phyloP scores from a whole-genome alignment of 2,797 vertebrate species.

The Alca torda region DNA sequence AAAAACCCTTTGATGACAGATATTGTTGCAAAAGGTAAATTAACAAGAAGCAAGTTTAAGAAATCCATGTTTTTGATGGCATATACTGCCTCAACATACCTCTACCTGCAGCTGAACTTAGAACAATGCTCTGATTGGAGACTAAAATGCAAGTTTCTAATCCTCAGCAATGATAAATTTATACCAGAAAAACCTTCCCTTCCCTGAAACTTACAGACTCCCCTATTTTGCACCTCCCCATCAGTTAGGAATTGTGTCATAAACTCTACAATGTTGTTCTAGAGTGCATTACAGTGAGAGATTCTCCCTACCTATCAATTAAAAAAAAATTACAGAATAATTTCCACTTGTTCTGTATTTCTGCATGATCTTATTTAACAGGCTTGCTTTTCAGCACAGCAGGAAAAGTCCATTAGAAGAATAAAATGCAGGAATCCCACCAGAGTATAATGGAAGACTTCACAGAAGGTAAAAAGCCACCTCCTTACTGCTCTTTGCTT shows the following conservation, averaged over 20 bases:
- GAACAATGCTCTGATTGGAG: neutral
- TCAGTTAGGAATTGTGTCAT: neutral
- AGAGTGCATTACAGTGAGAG: neutral
- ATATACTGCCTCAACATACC: neutral
- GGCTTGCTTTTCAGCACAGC: neutral
- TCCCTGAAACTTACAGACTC: neutral
- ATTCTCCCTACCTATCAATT: neutral
- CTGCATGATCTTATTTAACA: neutral
- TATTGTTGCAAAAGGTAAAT: neutral
- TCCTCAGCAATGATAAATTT: neutral
- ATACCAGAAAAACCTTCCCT: neutral
- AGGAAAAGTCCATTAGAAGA: neutral
- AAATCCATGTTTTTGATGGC: neutral
- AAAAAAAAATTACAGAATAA: neutral
- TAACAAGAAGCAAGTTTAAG: neutral
- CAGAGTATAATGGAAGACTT: neutral
- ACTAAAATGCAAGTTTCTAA: neutral
- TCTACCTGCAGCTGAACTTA: neutral
- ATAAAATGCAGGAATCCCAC: neutral
- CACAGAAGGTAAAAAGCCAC: neutral
- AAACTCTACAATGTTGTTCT: neutral
- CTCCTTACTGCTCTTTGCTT: neutral
- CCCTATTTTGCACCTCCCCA: neutral
- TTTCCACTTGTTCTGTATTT: neutral
- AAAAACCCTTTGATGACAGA: neutral